Conservation (phyloP, 92 coral and sea anemone species). For the Epizoanthus scotinus region DNA sequence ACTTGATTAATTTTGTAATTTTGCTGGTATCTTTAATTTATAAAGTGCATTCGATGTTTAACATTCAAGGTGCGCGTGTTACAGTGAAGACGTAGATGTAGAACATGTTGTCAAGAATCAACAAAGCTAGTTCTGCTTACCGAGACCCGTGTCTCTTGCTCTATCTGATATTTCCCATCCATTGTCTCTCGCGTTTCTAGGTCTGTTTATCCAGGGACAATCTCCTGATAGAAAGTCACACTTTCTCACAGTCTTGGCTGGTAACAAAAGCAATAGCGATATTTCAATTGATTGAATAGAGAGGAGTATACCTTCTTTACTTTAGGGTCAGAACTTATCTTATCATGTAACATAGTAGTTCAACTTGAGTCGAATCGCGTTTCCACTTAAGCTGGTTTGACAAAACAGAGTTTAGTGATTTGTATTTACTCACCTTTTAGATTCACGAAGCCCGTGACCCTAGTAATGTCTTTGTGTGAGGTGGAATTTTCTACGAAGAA, state of each 20-base stretch:
- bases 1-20: too few relatives aligned
- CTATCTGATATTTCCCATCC: not conserved
- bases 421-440: slow-evolving; percentile 12
- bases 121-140: not conserved
- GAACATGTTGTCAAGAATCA: not conserved
- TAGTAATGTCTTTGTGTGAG: slow-evolving; percentile 6
- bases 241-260: slow-evolving; percentile 6
- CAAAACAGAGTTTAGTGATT: not conserved
- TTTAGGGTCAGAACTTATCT: too few relatives aligned
- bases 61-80: too few relatives aligned
- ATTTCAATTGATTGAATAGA: too few relatives aligned
- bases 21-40: too few relatives aligned
- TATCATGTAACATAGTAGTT: not conserved
- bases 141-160: not conserved
- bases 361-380: too few relatives aligned
- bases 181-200: not conserved
- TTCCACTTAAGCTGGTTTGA: too few relatives aligned
- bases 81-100: too few relatives aligned
- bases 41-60: too few relatives aligned
- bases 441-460: slow-evolving; percentile 18
- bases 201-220: slow-evolving; percentile 10
- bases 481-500: slow-evolving; percentile 18
- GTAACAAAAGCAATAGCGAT: too few relatives aligned
- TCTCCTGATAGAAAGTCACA: not conserved
- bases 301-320: too few relatives aligned